Base-by-base conservation (phyloP, 2,797 vertebrate genomes). In the Picus viridis region DNA sequence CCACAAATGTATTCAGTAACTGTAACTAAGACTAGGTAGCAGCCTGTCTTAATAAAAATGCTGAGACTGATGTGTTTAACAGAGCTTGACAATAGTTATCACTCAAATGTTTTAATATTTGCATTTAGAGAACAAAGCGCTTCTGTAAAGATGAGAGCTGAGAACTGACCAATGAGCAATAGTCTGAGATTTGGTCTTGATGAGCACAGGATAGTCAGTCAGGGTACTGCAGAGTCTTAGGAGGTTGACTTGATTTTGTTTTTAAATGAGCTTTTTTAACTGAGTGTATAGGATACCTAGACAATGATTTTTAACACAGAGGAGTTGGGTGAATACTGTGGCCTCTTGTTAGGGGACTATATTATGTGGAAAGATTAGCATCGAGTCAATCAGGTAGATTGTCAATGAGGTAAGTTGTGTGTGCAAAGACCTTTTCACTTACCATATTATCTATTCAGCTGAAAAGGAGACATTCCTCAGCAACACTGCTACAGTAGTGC, bases 11-110 rank as follows among this genome's bases (percentile, higher is more conserved):
- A 34, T 54, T 77, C 69, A 67, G 14, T 62, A 77, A 47, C 58
- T 62, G 1, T 64, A 62, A 71, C n/a, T 69, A 72, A 92, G 51
- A 63, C 27, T 43, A 58, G 65, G 23, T 74, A 62, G 23, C n/a
- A 86, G n/a, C 39, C 47, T 86, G 9, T 76, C 67, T 78, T 82
- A 88, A 80, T 77, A 82, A 77, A 90, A 91, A 47, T 49, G 53
- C 53, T 77, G 16, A 65, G 23, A 64, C 22, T 49, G 68, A 75
- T 89, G 68, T 82, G 8, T 79, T 74, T 80, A 89, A 74, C n/a
- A 65, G n/a, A 75, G 74, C 26, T 83, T 86, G 70, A 75, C 67
- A 88, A 61, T 2, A 3, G 23, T 57, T 86, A 54, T 51, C 32
- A 41, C 53, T 68, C 59, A 77, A 54, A 30, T 87, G 68, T 71